Base-by-base conservation (phyloP, 2,113 vertebrate genomes). In the Pluvialis apricaria region DNA sequence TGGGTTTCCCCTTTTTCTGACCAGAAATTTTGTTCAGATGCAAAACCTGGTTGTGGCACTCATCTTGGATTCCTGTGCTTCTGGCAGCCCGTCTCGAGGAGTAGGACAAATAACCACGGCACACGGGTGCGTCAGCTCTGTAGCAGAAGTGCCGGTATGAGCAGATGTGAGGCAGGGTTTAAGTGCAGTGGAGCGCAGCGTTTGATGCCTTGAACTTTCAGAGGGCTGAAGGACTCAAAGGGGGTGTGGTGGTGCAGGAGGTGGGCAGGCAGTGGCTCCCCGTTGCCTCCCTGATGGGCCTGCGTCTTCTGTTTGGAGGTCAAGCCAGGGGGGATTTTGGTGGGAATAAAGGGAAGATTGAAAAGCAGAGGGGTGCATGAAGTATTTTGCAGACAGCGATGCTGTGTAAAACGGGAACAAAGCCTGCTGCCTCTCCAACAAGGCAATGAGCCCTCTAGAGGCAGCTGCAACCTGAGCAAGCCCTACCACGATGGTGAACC, bases 371-470 rank as follows among this genome's bases (percentile, higher is more conserved):
- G 1, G 1, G 44, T 1, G 10, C 31, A 11, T 1, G 11, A 52
- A 61, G 15, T 15, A 5, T 36, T 92, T 87, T 91, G 34, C 81
- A 22, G 1, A 1, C 61, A 19, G 54, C 1, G 22, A 11, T 17
- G 61, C 66, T 36, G 47, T 4, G 31, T 15, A 19, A 65, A 17
- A 28, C 5, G 3, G 85, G 77, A 87, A 79, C 95, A 92, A 87
- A 91, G 44, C 73, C 86, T 69, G 86, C 70, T 52, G 73, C 57
- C 52, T 76, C 69, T 91, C 66, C 8, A 29, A 21, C 49, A 69
- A 80, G 34, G 66, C 96, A 72, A 87, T 69, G 96, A 95, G 96
- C 95, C 96, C 95, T 97, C 96, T 97, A 96, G 91, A 94, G 96
- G 96, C 66, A 71, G 40, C 86, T 71, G 34, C 69, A 34, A 40